These are phyloP conservation scores for Salpingus planirostris DNA, from an alignment of 2,888 invertebrate genomes.

Conservation along the genomic window DNA sequence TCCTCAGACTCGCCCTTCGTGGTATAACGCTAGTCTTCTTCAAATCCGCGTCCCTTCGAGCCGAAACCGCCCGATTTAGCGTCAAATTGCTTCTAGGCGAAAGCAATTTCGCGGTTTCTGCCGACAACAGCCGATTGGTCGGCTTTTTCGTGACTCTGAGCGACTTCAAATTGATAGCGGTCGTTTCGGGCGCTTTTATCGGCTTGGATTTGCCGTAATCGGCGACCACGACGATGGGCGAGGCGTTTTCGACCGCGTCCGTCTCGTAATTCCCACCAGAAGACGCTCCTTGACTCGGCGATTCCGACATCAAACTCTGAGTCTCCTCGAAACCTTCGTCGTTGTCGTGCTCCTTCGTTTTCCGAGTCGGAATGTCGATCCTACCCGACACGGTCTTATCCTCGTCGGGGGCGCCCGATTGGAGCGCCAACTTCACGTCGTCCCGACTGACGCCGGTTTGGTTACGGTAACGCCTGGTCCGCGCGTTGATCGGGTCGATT, in stretches of 20 bases:
- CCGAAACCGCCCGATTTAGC: background rate
- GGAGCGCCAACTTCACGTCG: slow-evolving; percentile 60
- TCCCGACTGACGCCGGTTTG: slow-evolving; percentile 63
- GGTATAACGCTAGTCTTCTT: slow-evolving; percentile 34
- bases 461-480: slow-evolving; percentile 46
- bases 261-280: slow-evolving; percentile 53
- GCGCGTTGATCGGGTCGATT: slow-evolving; percentile 13
- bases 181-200: slow-evolving; percentile 16
- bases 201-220: slow-evolving; percentile 25
- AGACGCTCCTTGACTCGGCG: slow-evolving; percentile 76
- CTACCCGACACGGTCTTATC: slow-evolving; percentile 22
- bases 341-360: slow-evolving; percentile 59
- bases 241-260: slow-evolving; percentile 41
- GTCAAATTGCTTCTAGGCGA: slow-evolving; percentile 25
- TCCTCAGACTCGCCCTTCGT: slow-evolving; percentile 38
- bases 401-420: slow-evolving; percentile 29
- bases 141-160: slow-evolving; percentile 1
- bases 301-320: slow-evolving; percentile 78
- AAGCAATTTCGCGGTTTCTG: slow-evolving; percentile 3
- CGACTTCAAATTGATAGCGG: background rate
- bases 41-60: slow-evolving; percentile 22
- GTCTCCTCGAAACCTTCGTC: slow-evolving; percentile 90
- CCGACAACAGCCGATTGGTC: background rate
- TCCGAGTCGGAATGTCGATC: slow-evolving; percentile 33
- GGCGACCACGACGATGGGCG: slow-evolving; percentile 29